Evolutionary conservation across 2,888 invertebrate genomes (phyloP).

Genomic region (Noctua fimbriata): DNA sequence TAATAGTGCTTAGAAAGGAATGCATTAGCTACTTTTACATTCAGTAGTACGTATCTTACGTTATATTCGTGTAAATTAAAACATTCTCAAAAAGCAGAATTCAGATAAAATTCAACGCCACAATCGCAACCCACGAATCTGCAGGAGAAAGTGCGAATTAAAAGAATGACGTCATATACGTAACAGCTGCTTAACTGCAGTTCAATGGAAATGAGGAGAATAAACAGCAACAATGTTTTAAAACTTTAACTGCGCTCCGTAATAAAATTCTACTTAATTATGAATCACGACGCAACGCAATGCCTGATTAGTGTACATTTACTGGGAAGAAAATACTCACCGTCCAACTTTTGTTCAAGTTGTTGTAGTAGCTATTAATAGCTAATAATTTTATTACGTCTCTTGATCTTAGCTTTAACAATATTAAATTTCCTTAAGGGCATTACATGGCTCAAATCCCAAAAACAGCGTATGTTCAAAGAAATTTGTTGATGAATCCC

Average conservation of each 20-base stretch:
- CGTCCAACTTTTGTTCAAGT: background rate
- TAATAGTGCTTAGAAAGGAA: background rate
- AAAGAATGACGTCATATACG: constrained; percentile 46
- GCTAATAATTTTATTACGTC: constrained; percentile 6
- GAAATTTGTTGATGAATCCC: no score
- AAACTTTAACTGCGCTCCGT: background rate
- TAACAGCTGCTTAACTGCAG: constrained; percentile 23
- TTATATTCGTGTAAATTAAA: background rate
- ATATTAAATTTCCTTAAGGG: constrained; percentile 15
- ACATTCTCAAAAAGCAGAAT: background rate
- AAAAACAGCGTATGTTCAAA: no score
- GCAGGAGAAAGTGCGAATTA: constrained; percentile 41
- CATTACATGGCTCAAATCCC: no score
- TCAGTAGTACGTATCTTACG: background rate
- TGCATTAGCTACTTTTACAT: background rate
- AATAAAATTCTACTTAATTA: constrained; percentile 29
- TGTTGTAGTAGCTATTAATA: constrained; percentile 2
- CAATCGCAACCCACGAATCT: constrained; percentile 22
- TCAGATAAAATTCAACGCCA: constrained; percentile 3
- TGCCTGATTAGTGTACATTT: constrained; percentile 27
- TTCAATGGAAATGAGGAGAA: constrained; percentile 36
- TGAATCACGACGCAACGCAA: constrained; percentile 25
- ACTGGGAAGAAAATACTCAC: constrained; percentile 7
- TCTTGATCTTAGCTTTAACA: constrained; percentile 13
- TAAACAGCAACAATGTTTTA: constrained; percentile 6